These are phyloP conservation scores for Cyaniris semiargus DNA, from an alignment of 2,888 invertebrate genomes.

Conservation along the genomic window DNA sequence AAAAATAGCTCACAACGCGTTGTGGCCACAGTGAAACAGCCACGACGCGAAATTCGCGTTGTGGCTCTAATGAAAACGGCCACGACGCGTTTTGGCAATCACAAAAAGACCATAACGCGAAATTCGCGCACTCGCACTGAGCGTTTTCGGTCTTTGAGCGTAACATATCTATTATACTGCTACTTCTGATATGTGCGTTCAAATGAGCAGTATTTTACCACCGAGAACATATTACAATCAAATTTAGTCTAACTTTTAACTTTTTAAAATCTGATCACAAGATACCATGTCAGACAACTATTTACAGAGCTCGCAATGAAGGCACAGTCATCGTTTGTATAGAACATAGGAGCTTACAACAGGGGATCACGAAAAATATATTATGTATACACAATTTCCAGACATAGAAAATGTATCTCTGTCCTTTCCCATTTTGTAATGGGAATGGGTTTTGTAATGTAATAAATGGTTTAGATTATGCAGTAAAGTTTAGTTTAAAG, in stretches of 20 bases:
- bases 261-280: constrained; percentile 15
- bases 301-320: neutral
- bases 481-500: neutral
- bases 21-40: no score
- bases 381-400: neutral
- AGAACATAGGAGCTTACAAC: constrained; percentile 2
- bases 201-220: neutral
- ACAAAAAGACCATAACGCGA: no score
- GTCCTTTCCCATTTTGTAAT: neutral
- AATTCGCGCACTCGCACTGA: no score
- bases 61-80: no score
- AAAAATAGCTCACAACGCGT: no score
- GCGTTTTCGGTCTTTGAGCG: no score
- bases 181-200: neutral
- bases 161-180: no score
- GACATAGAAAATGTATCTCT: neutral
- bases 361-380: neutral
- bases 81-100: no score
- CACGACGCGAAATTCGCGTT: no score
- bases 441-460: no score
- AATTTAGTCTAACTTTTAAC: neutral
- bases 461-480: neutral
- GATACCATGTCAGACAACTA: neutral
- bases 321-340: constrained; percentile 5
- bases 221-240: neutral